Evolutionary conservation across 1,140 invertebrate genomes (phyloP).

Genomic region (Heliconius congener): DNA sequence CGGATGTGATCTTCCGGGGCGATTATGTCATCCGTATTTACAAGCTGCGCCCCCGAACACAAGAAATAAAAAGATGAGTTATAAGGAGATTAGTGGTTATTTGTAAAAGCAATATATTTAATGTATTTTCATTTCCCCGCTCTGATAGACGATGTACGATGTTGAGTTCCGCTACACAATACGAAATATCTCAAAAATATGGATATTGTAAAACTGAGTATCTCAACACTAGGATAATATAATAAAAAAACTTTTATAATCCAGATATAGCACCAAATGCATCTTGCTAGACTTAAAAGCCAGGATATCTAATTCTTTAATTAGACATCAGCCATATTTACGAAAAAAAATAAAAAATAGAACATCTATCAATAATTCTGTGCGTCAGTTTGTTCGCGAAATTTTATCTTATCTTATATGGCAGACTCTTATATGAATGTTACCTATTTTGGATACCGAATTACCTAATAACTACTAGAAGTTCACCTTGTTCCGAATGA

Average conservation of each 20-base stretch:
- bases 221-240: neutral
- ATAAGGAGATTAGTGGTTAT: neutral
- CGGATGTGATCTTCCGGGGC: constrained; percentile 72
- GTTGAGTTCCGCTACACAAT: too few species aligned
- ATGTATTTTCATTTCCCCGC: too few species aligned
- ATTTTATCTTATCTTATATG: constrained; percentile 32
- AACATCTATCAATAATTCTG: neutral
- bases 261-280: too few species aligned
- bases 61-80: neutral
- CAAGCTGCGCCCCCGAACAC: constrained; percentile 25
- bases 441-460: constrained; percentile 22
- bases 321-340: too few species aligned
- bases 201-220: neutral
- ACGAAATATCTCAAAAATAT: too few species aligned
- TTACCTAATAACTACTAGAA: constrained; percentile 20
- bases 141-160: too few species aligned
- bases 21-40: constrained; percentile 66
- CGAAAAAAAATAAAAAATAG: neutral
- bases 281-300: too few species aligned
- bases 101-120: too few species aligned
- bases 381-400: constrained; percentile 13
- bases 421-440: constrained; percentile 1
- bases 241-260: too few species aligned
- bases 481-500: constrained; percentile 30
- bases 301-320: too few species aligned